Conservation (phyloP, 2,888 invertebrate genomes). For the Neoscelio sp. region DNA sequence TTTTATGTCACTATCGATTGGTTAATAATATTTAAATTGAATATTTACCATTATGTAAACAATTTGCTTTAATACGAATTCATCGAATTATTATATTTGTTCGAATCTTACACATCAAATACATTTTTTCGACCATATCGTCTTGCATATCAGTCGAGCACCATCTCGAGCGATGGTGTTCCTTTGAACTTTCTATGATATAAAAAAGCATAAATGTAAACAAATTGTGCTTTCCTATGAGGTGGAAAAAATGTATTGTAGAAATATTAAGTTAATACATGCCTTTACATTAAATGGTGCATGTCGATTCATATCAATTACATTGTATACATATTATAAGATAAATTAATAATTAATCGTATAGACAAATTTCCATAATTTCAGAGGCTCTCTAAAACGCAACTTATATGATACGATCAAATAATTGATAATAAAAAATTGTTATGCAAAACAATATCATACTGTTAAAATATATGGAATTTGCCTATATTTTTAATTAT, state of each 20-base stretch:
- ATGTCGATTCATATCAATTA: slow-evolving; percentile 38
- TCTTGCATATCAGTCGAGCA: slow-evolving; percentile 31
- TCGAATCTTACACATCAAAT: slow-evolving; percentile 7
- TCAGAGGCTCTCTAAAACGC: background rate
- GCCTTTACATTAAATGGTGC: background rate
- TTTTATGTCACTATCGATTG: too few relatives aligned
- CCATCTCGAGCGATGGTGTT: slow-evolving; percentile 26
- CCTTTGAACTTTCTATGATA: background rate
- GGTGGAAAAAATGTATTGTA: slow-evolving; percentile 26
- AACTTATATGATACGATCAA: too few relatives aligned
- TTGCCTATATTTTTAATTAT: slow-evolving; percentile 2
- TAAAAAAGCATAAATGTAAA: slow-evolving; percentile 6
- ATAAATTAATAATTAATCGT: background rate
- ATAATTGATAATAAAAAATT: too few relatives aligned
- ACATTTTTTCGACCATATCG: slow-evolving; percentile 41
- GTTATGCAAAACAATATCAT: too few relatives aligned
- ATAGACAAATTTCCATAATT: background rate
- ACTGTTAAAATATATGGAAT: too few relatives aligned
- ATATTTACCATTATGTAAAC: too few relatives aligned
- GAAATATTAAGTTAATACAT: slow-evolving; percentile 3
- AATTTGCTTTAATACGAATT: slow-evolving; percentile 11
- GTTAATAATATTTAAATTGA: too few relatives aligned
- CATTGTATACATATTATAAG: slow-evolving; percentile 37
- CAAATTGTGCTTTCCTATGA: slow-evolving; percentile 14
- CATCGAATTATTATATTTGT: background rate